phyloP scores from a whole-genome alignment of 2,888 invertebrate genomes.

The Oithona nana region DNA sequence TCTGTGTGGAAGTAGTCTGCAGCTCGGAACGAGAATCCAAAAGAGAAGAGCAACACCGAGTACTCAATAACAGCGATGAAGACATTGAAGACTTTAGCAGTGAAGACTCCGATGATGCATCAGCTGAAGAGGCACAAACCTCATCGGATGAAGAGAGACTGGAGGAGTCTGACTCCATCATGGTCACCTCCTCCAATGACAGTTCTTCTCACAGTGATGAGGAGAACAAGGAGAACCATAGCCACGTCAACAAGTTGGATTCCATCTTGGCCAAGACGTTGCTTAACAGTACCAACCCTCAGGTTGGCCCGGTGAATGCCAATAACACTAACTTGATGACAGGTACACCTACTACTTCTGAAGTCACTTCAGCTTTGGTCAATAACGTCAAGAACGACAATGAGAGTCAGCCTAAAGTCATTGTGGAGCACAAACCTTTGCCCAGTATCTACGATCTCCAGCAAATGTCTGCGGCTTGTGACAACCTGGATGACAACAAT shows the following conservation, averaged over 20 bases:
- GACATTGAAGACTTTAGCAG: not conserved
- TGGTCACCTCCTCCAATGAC: not conserved
- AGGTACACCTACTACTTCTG: not conserved
- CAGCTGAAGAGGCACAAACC: too few relatives aligned
- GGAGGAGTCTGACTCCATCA: not conserved
- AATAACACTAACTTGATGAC: not conserved
- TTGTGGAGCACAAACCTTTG: slow-evolving; percentile 4
- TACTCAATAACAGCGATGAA: not conserved
- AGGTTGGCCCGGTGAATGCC: too few relatives aligned
- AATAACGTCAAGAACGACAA: not conserved
- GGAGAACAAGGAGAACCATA: slow-evolving; percentile 10
- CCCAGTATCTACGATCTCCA: slow-evolving; percentile 11
- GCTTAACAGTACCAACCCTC: too few relatives aligned
- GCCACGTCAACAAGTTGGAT: not conserved
- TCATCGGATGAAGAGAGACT: too few relatives aligned
- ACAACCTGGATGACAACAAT: not conserved
- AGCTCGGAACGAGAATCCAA: too few relatives aligned
- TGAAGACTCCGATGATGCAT: not conserved
- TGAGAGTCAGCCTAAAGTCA: not conserved
- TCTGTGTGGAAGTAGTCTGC: not conserved
- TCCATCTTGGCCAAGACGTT: not conserved
- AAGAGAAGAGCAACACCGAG: too few relatives aligned
- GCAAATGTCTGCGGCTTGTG: not conserved
- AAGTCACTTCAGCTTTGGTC: too few relatives aligned
- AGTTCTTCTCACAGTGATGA: not conserved